Evolutionary conservation across 2,888 invertebrate species (phyloP).

Genomic region (Helleia helle): DNA sequence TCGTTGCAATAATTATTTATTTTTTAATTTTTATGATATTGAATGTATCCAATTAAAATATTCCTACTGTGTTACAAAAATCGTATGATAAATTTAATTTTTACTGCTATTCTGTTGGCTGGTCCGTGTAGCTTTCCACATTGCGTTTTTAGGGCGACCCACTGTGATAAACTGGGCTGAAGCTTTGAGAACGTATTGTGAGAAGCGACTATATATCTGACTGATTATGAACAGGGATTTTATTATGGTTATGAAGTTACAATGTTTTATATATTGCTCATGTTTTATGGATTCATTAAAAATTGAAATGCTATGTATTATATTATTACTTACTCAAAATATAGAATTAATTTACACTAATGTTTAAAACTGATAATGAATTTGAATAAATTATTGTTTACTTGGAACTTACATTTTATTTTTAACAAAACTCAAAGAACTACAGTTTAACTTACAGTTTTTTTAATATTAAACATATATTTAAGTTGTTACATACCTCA

Average conservation of each 20-base stretch:
- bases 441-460: too few relatives aligned
- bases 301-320: slow-evolving; percentile 11
- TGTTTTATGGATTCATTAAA: slow-evolving; percentile 7
- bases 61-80: too few relatives aligned
- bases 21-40: not conserved
- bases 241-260: slow-evolving; percentile 8
- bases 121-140: not conserved
- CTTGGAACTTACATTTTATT: slow-evolving; percentile 17
- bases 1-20: not conserved
- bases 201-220: not conserved
- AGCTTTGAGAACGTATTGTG: not conserved
- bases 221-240: slow-evolving; percentile 6
- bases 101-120: not conserved
- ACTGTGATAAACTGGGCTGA: not conserved
- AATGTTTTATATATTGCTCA: slow-evolving; percentile 3
- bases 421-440: too few relatives aligned
- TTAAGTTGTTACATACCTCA: too few relatives aligned
- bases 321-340: slow-evolving; percentile 16
- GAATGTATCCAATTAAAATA: too few relatives aligned
- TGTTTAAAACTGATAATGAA: slow-evolving; percentile 21
- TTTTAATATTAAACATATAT: too few relatives aligned
- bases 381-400: slow-evolving; percentile 25
- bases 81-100: too few relatives aligned
- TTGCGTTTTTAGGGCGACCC: not conserved
- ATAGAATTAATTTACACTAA: slow-evolving; percentile 12